Conservation (phyloP, 1,140 invertebrate genomes). For the Ditylenchus dipsaci region DNA sequence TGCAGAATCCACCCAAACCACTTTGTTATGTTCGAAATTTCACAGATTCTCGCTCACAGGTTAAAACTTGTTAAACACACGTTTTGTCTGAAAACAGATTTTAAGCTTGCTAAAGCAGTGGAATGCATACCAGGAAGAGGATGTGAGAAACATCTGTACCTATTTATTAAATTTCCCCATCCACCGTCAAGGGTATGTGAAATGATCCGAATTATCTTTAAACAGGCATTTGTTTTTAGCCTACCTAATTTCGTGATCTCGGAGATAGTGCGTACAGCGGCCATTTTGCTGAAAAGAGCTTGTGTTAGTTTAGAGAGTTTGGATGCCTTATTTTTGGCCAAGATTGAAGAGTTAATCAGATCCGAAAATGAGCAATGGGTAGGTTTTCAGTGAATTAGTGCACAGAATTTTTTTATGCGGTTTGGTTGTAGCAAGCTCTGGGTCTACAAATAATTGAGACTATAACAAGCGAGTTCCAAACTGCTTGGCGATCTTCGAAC, state of each 20-base stretch:
- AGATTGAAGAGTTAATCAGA: conserved; percentile 10
- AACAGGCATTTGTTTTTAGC: background rate
- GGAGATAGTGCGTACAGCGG: conserved; percentile 5
- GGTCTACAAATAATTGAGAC: conserved; percentile 30
- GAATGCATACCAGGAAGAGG: conserved; percentile 17
- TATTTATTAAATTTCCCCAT: conserved; percentile 26
- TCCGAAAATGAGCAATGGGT: conserved; percentile 21
- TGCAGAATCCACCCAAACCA: conserved; percentile 27
- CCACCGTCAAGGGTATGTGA: conserved; percentile 9
- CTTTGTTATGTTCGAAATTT: conserved; percentile 28
- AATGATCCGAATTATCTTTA: background rate
- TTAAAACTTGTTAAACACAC: background rate
- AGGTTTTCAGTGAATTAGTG: background rate
- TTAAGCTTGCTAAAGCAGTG: conserved; percentile 3
- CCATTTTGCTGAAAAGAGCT: conserved; percentile 2
- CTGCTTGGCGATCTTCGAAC: conserved; percentile 17
- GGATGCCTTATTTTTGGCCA: conserved; percentile 7
- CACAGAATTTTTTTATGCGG: background rate
- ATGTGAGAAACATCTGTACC: conserved; percentile 14
- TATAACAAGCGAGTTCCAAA: conserved; percentile 21
- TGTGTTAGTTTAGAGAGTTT: conserved; percentile 2
- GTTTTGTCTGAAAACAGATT: too few relatives aligned
- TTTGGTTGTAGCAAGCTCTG: conserved; percentile 14
- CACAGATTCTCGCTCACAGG: conserved; percentile 13
- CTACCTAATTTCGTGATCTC: conserved; percentile 22